Evolutionary conservation across 1,140 invertebrate species (phyloP), one percentile per base, ranked within the genome.

Genomic region (Drosophila jambulina): DNA sequence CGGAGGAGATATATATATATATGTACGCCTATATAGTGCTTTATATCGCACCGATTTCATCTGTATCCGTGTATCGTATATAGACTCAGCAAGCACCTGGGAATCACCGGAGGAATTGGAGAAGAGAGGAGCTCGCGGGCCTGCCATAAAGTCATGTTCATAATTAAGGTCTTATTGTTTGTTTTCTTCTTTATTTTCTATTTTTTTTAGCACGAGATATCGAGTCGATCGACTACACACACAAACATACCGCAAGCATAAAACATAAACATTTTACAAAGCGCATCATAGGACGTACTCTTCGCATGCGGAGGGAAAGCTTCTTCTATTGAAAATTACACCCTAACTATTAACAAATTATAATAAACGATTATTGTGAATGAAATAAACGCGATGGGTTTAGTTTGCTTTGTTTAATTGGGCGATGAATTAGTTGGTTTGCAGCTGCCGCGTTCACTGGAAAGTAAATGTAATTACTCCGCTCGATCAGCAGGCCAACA

Each of bases 61-160:
- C 29, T 40, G 53, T 42, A 56, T 75, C 60, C 23, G 21, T 49
- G 21, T 42, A 63, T 36, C 40, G 19, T 34, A 48, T 74, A 62
- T 40, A 34, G 32, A 36, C 60, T 40, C 29, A 40, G 38, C 45
- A 45, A 58, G 51, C 48, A 29, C 54, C 56, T 40, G 62, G 56
- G 45, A 70, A 68, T 70, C 27, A 25, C 32, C 10, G 62, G 36
- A 60, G 12, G 6, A 27, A 42, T 43, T 29, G 42, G 43, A 45
- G 21, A 27, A 19, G 9, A 36, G 17, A 12, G 23, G 23, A 62
- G 60, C 61, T 60, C 63, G 40, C 54, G 27, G 67, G 71, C 82
- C 84, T 75, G 84, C 84, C 84, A 88, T 88, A 88, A 83, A 88
- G 85, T 88, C 84, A 88, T 90, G 84, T 84, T 88, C 84, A 88